Conservation (phyloP, 1,140 invertebrate genomes). For the Nebria ingens region DNA sequence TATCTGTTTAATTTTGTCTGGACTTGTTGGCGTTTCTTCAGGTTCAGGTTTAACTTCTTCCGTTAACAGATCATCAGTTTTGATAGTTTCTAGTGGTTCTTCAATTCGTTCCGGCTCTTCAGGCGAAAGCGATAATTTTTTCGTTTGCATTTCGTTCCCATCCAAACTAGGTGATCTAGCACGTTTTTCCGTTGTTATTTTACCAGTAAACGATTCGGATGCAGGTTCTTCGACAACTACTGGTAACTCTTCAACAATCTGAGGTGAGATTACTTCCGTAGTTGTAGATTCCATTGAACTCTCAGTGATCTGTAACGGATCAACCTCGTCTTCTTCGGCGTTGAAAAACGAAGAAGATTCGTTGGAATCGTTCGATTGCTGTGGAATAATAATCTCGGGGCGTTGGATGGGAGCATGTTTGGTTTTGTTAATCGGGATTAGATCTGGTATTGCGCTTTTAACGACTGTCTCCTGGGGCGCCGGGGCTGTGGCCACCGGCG, state of each 20-base stretch:
- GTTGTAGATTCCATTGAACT: conserved; percentile 7
- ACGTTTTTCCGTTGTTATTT: conserved; percentile 32
- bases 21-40: too few species aligned
- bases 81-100: neutral
- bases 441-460: conserved; percentile 30
- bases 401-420: conserved; percentile 17
- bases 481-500: neutral
- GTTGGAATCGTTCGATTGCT: conserved; percentile 10
- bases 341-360: conserved; percentile 7
- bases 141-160: conserved; percentile 21
- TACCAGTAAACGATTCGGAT: conserved; percentile 31
- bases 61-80: neutral
- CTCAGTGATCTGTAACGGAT: conserved; percentile 15
- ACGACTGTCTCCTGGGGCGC: neutral
- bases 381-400: conserved; percentile 15
- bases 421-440: conserved; percentile 26
- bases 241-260: too few species aligned
- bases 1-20: too few species aligned
- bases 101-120: neutral
- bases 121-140: conserved; percentile 12
- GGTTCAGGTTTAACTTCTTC: neutral
- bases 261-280: too few species aligned
- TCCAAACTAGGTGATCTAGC: conserved; percentile 23
- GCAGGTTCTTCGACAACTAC: conserved; percentile 10
- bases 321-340: conserved; percentile 9